phyloP scores from a whole-genome alignment of 2,797 vertebrate species.

The Otus scops region DNA sequence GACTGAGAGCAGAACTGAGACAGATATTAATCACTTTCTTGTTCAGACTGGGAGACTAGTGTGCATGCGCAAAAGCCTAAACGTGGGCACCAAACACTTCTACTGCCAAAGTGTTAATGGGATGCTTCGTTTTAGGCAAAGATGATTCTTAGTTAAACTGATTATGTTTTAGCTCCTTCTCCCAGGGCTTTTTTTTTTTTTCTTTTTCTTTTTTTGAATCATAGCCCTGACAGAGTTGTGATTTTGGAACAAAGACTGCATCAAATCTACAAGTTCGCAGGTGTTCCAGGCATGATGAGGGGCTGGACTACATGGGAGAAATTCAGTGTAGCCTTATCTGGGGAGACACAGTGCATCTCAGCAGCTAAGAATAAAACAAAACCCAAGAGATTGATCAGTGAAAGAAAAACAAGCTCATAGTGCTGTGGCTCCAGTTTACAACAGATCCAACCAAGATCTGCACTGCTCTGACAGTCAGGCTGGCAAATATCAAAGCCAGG shows the following conservation, averaged over 20 bases:
- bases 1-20: not conserved
- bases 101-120: not conserved
- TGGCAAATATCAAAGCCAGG: not conserved
- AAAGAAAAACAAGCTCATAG: not conserved
- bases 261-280: not conserved
- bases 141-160: not conserved
- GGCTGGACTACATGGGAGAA: not conserved
- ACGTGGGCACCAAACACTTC: not conserved
- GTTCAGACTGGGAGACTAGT: not conserved
- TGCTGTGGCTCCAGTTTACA: not conserved
- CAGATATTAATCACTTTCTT: not conserved
- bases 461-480: not conserved
- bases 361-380: not conserved
- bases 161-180: not conserved
- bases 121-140: not conserved
- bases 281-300: not conserved
- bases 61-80: not conserved
- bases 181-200: too few relatives aligned
- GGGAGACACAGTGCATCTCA: not conserved
- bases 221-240: not conserved
- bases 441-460: not conserved
- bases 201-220: not conserved
- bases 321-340: not conserved
- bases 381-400: not conserved
- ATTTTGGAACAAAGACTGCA: not conserved